Evolutionary conservation across 1,140 invertebrate species (phyloP).

Genomic region (Teleopsis dalmanni): DNA sequence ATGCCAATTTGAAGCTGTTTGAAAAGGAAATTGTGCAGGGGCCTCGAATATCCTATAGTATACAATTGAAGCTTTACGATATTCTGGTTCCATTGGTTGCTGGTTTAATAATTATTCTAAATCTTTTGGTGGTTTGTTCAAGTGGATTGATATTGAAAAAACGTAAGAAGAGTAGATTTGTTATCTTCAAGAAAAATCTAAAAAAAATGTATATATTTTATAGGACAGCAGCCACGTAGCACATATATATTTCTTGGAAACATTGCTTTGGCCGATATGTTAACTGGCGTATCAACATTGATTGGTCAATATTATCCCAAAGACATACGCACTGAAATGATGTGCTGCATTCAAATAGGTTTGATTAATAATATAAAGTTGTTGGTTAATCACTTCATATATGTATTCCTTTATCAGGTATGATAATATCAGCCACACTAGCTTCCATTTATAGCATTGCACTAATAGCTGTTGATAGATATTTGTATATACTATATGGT

Average conservation of each 20-base stretch:
- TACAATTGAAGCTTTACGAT: constrained; percentile 31
- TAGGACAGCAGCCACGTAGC: constrained; percentile 50
- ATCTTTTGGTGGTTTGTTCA: constrained; percentile 51
- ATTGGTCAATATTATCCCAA: constrained; percentile 47
- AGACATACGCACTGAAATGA: constrained; percentile 22
- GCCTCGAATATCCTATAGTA: not conserved
- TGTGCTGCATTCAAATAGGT: constrained; percentile 39
- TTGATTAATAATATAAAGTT: not conserved
- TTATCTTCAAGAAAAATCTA: not conserved
- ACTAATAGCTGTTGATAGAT: constrained; percentile 52
- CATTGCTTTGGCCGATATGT: constrained; percentile 50
- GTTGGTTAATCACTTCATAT: no score
- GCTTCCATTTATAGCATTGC: constrained; percentile 53
- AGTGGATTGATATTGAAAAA: constrained; percentile 51
- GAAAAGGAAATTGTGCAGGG: not conserved
- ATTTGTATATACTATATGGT: constrained; percentile 52
- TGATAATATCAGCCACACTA: constrained; percentile 51
- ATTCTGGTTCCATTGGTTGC: constrained; percentile 44
- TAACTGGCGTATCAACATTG: constrained; percentile 49
- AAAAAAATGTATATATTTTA: constrained; percentile 12
- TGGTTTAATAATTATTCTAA: constrained; percentile 47
- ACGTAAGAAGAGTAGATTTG: constrained; percentile 35
- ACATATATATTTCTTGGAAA: constrained; percentile 54
- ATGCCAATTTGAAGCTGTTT: not conserved
- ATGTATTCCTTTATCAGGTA: constrained; percentile 37